A percentile compares a stretch with the other conserved stretches of the same genome.
Conservation (phyloP, 2,888 invertebrate genomes). For the Thereva unica region DNA sequence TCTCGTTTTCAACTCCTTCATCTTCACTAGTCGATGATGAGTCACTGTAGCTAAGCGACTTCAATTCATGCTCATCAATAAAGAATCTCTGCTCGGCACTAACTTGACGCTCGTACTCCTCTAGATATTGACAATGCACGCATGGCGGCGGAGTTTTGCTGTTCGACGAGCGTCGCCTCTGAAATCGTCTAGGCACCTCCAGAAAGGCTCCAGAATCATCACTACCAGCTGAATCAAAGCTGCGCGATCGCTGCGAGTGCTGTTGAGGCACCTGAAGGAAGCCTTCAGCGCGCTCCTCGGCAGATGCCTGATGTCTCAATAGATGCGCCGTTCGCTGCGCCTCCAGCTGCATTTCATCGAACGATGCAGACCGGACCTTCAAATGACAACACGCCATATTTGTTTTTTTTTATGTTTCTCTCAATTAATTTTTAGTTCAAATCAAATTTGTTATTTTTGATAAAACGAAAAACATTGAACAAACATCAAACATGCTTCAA, state of each 20-base stretch:
- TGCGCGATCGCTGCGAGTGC: constrained; percentile 72
- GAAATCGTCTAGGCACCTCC: constrained; percentile 68
- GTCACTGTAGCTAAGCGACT: constrained; percentile 61
- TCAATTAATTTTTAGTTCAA: neutral
- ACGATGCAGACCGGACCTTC: constrained; percentile 82
- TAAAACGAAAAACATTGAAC: neutral
- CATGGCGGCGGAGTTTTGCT: constrained; percentile 71
- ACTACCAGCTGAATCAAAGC: constrained; percentile 78
- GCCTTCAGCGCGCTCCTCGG: constrained; percentile 56
- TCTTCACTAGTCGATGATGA: constrained; percentile 61
- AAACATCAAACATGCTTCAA: constrained; percentile 14
- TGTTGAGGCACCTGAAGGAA: constrained; percentile 70
- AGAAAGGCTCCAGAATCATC: constrained; percentile 65
- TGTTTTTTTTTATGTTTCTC: too few relatives aligned
- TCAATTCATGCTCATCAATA: constrained; percentile 53
- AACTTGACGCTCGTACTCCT: constrained; percentile 69
- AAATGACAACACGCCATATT: constrained; percentile 9
- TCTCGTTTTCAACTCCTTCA: constrained; percentile 57
- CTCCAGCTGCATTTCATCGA: constrained; percentile 86
- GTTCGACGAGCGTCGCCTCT: constrained; percentile 67
- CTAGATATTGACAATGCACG: constrained; percentile 77
- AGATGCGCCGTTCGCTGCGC: constrained; percentile 63
- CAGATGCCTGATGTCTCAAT: constrained; percentile 47
- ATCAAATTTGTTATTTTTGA: neutral
- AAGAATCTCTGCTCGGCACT: constrained; percentile 56